Evolutionary conservation across 2,797 vertebrate genomes (phyloP), one percentile per base, ranked within the genome.

Genomic region (Cygnus olor): DNA sequence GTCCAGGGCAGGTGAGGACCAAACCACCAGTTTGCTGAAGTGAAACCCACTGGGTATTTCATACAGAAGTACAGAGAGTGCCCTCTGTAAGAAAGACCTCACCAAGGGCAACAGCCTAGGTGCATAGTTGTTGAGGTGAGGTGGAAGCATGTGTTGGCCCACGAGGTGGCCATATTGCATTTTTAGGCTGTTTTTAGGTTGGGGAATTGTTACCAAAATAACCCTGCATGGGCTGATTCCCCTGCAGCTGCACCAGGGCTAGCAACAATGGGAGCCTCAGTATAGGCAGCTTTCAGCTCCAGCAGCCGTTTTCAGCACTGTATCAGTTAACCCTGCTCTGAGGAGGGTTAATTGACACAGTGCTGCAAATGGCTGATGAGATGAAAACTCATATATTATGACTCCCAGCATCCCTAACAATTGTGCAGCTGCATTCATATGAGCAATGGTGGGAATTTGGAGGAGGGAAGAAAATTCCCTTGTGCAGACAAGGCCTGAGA

Each of bases 281-380:
- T 76, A 96, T 14, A 85, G 86, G 83, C 92, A 85, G 88, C 90
- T 90, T 80, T 93, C 84, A 6, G 86, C 85, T 96, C 93, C 88
- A 91, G 94, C 95, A 95, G 96, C 90, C 86, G 61, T 90, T 96
- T 95, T 93, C 91, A 96, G 90, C 95, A 90, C 88, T 95, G 72
- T 94, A 96, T 97, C 96, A 92, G 95, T 97, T 96, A 97, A 96
- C 95, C 88, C 92, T 92, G 84, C 90, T 93, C 94, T 94, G 91
- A 95, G 94, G 86, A 95, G 76, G 96, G 94, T 97, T 96, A 97
- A 96, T 97, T 96, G 95, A 94, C 95, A 94, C 86, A 95, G 95
- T 49, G 70, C 88, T 96, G 86, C 95, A 96, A 95, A 96, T 89
- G 90, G 81, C 94, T 95, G 91, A 95, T 17, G 24, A 95, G 93